These are phyloP conservation scores for Triplophysa siluroides DNA, from an alignment of 2,113 vertebrate species.

Conservation along the genomic window DNA sequence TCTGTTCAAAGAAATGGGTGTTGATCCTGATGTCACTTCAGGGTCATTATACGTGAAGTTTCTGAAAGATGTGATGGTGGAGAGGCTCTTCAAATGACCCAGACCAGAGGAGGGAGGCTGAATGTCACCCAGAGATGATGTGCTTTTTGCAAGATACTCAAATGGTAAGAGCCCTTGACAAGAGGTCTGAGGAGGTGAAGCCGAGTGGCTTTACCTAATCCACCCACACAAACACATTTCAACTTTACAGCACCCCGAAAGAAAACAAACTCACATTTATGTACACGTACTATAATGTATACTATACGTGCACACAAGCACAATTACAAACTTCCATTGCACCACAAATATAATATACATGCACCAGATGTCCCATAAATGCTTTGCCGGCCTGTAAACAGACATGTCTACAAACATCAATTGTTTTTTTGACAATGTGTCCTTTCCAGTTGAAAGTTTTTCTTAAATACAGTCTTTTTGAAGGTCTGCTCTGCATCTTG, in stretches of 20 bases:
- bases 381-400: no score
- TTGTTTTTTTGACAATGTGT: no score
- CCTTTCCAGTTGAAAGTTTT: no score
- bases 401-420: no score
- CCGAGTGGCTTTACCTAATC: slow-evolving; percentile 48
- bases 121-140: slow-evolving; percentile 40
- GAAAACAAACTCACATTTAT: slow-evolving; percentile 18
- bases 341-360: not conserved
- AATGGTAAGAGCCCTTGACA: slow-evolving; percentile 38
- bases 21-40: not conserved
- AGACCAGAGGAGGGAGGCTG: slow-evolving; percentile 3
- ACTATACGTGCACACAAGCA: not conserved
- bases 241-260: not conserved
- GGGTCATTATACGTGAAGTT: slow-evolving; percentile 25
- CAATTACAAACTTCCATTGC: not conserved
- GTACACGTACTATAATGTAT: not conserved
- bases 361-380: no score
- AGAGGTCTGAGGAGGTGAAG: slow-evolving; percentile 17
- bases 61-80: slow-evolving; percentile 32
- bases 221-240: slow-evolving; percentile 29
- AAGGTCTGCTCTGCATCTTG: no score
- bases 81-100: slow-evolving; percentile 39
- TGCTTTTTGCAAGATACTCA: slow-evolving; percentile 35
- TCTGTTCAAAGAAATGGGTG: not conserved
- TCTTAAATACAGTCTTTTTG: no score